A percentile compares a stretch with the other conserved stretches of the same genome.
Conservation (phyloP, 2,113 vertebrate genomes). For the Trinectes maculatus region DNA sequence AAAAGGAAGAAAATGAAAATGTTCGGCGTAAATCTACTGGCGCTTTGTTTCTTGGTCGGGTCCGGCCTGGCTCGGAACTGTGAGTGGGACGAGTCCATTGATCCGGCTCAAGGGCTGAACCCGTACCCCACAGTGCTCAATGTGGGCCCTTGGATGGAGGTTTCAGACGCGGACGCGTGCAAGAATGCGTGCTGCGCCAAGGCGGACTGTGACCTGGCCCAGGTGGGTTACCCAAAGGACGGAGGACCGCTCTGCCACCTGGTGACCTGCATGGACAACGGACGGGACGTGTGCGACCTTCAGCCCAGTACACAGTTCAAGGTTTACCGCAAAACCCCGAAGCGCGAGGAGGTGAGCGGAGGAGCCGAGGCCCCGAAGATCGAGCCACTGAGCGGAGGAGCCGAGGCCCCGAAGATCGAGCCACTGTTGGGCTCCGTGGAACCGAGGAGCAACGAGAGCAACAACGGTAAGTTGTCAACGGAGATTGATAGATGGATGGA, state of each 20-base stretch:
- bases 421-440: not conserved
- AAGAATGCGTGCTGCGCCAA: constrained; percentile 50
- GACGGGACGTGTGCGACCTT: constrained; percentile 44
- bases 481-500: not conserved
- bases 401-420: not conserved
- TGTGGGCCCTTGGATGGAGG: not conserved
- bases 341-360: no score
- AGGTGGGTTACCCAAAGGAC: constrained; percentile 44
- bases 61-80: constrained; percentile 31
- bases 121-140: not conserved
- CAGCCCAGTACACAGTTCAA: not conserved
- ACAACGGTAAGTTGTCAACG: constrained; percentile 17
- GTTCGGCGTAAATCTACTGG: no score
- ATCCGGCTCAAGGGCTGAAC: constrained; percentile 17
- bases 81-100: constrained; percentile 21
- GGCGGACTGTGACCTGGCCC: constrained; percentile 57
- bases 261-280: constrained; percentile 39
- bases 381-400: no score
- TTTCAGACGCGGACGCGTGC: constrained; percentile 37
- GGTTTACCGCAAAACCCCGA: constrained; percentile 50
- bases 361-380: no score
- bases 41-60: not conserved
- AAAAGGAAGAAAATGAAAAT: no score
- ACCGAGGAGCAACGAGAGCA: constrained; percentile 4
- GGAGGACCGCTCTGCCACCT: constrained; percentile 50